phyloP scores from a whole-genome alignment of 1,140 invertebrate species.

The Monochamus saltuarius region DNA sequence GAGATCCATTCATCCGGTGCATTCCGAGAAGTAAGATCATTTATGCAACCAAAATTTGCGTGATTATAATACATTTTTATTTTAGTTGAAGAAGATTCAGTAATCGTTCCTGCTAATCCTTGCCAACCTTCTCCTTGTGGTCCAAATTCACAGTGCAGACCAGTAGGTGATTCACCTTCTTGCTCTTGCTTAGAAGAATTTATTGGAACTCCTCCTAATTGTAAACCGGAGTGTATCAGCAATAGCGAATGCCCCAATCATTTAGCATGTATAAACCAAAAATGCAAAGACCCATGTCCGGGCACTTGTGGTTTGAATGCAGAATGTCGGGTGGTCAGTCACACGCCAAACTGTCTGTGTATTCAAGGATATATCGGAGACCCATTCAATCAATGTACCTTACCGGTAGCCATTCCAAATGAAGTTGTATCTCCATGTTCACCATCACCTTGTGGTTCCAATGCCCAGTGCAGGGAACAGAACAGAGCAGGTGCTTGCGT shows the following conservation, averaged over 20 bases:
- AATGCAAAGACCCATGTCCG: slow-evolving; percentile 68
- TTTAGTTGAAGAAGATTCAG: slow-evolving; percentile 45
- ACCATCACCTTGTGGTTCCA: slow-evolving; percentile 72
- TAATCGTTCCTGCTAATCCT: slow-evolving; percentile 55
- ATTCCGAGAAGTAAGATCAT: slow-evolving; percentile 44
- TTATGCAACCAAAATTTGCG: not conserved
- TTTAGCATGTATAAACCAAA: slow-evolving; percentile 66
- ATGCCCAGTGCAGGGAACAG: slow-evolving; percentile 68
- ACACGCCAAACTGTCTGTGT: slow-evolving; percentile 64
- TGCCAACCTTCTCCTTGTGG: slow-evolving; percentile 72
- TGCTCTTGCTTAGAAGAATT: slow-evolving; percentile 66
- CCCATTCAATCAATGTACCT: slow-evolving; percentile 58
- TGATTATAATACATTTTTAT: not conserved
- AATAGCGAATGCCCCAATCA: slow-evolving; percentile 64
- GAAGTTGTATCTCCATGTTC: slow-evolving; percentile 59
- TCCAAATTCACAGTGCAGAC: slow-evolving; percentile 66
- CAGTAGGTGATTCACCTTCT: slow-evolving; percentile 59
- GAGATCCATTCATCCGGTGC: slow-evolving; percentile 68
- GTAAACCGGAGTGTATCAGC: slow-evolving; percentile 65
- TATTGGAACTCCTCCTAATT: slow-evolving; percentile 65
- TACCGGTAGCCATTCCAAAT: slow-evolving; percentile 24
- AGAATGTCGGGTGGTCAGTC: slow-evolving; percentile 60
- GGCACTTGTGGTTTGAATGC: slow-evolving; percentile 60
- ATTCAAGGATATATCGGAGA: slow-evolving; percentile 62
- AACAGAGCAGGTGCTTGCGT: slow-evolving; percentile 65